phyloP scores from a whole-genome alignment of 2,797 vertebrate genomes.

The Coracias cyanogaster region DNA sequence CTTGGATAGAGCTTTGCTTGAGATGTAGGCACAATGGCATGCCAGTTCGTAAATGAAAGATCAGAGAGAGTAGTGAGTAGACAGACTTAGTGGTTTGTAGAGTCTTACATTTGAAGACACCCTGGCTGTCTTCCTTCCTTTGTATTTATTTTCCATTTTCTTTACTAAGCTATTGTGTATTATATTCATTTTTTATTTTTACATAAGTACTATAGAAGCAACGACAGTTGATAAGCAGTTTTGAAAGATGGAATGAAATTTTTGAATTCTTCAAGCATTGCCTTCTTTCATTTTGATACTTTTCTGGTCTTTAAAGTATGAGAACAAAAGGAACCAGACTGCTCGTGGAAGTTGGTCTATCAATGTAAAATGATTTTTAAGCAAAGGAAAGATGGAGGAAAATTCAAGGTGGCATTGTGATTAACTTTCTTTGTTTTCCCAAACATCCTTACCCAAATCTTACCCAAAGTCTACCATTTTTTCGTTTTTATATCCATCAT shows the following conservation, averaged over 20 bases:
- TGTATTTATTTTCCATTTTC: background rate
- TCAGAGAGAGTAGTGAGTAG: background rate
- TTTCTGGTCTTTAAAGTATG: background rate
- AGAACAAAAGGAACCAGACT: background rate
- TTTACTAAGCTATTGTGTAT: background rate
- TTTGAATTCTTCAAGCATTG: background rate
- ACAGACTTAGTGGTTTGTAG: background rate
- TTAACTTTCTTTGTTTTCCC: background rate
- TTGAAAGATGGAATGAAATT: background rate
- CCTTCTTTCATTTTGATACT: background rate
- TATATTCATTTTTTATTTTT: background rate
- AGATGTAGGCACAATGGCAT: background rate
- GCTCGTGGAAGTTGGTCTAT: background rate
- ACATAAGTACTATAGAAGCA: background rate
- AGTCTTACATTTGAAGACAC: background rate
- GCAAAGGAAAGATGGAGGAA: background rate
- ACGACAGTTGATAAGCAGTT: background rate
- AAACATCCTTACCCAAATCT: background rate
- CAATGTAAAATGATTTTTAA: background rate
- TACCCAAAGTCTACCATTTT: background rate
- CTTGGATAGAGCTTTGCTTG: background rate
- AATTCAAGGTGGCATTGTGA: background rate
- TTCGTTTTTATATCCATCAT: accelerated
- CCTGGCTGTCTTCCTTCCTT: background rate
- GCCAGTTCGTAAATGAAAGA: background rate